Evolutionary conservation across 2,888 invertebrate species (phyloP).

Genomic region (Cantharis lateralis): DNA sequence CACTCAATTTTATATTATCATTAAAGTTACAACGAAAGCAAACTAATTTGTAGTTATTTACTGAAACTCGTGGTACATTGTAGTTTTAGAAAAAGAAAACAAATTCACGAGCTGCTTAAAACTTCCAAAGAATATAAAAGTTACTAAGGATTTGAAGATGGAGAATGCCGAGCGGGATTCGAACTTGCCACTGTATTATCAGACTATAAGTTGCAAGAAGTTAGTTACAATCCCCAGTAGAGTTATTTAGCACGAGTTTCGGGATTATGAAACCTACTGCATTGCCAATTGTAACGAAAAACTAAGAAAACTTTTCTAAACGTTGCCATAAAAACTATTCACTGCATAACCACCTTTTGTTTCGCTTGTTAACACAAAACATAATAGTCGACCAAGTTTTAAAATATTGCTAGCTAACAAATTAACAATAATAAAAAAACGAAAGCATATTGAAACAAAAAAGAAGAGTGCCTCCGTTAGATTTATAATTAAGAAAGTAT

Average conservation of each 20-base stretch:
- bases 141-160: constrained; percentile 29
- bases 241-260: constrained; percentile 38
- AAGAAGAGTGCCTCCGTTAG: too few species aligned
- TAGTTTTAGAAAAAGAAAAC: constrained; percentile 20
- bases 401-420: not conserved
- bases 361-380: constrained; percentile 5
- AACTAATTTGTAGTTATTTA: constrained; percentile 14
- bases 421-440: not conserved
- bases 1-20: not conserved
- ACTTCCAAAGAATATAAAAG: constrained; percentile 24
- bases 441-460: not conserved
- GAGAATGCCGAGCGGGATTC: constrained; percentile 33
- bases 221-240: constrained; percentile 39
- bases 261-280: constrained; percentile 38
- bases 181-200: constrained; percentile 39
- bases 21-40: not conserved
- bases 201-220: constrained; percentile 39
- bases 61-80: not conserved
- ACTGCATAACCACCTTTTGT: constrained; percentile 1
- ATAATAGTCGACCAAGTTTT: constrained; percentile 3
- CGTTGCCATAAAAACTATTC: constrained; percentile 19
- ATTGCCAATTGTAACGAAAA: constrained; percentile 36
- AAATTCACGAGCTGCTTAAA: constrained; percentile 29
- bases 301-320: constrained; percentile 11
- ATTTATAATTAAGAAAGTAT: not conserved